phyloP scores from a whole-genome alignment of 2,888 invertebrate species.

The Antheraea assamensis region DNA sequence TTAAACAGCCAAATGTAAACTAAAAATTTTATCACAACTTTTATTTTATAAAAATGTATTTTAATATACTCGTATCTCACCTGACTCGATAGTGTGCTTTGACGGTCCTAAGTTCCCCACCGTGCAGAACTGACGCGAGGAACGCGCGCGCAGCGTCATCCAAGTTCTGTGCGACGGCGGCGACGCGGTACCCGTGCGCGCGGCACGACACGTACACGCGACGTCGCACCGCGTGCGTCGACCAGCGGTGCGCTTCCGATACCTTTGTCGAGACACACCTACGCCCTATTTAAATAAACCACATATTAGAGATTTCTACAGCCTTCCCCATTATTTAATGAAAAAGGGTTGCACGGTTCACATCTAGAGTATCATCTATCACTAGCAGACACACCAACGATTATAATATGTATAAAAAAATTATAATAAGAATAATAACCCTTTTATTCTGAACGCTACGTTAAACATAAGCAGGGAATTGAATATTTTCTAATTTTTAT shows the following conservation, averaged over 20 bases:
- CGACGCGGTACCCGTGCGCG: slow-evolving; percentile 90
- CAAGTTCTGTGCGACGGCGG: slow-evolving; percentile 93
- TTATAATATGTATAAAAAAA: too few species aligned
- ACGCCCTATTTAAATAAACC: not conserved
- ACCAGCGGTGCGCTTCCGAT: slow-evolving; percentile 83
- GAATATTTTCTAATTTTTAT: too few species aligned
- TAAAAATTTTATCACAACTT: too few species aligned
- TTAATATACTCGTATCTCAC: slow-evolving; percentile 68
- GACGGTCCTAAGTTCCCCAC: slow-evolving; percentile 89
- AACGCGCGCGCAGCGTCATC: slow-evolving; percentile 93
- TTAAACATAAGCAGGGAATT: too few species aligned
- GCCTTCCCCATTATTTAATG: not conserved
- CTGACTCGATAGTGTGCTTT: slow-evolving; percentile 90
- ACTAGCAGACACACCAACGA: too few species aligned
- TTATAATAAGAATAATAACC: too few species aligned
- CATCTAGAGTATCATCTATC: too few species aligned
- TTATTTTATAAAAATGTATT: too few species aligned
- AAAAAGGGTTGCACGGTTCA: too few species aligned
- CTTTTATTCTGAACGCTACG: too few species aligned
- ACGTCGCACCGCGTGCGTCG: slow-evolving; percentile 87
- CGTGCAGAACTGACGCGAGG: slow-evolving; percentile 90
- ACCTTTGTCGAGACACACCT: not conserved
- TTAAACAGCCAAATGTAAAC: too few species aligned
- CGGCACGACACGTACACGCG: slow-evolving; percentile 89
- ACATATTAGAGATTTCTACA: not conserved